phyloP scores from a whole-genome alignment of 2,797 vertebrate genomes.

The Champsocephalus esox region DNA sequence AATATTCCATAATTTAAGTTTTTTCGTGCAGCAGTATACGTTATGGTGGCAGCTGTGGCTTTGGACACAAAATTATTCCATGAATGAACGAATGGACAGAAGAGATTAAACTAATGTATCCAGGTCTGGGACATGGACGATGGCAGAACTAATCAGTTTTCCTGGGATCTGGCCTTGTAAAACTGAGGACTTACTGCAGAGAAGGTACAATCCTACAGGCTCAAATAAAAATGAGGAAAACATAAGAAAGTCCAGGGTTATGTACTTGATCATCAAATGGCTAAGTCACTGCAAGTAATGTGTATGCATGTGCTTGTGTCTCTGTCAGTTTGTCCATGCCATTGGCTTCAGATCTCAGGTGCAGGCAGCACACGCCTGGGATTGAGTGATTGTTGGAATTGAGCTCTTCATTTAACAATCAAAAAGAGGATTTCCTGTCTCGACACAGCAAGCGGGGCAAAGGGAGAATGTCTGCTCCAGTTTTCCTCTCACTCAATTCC shows the following conservation, averaged over 20 bases:
- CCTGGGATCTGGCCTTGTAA: constrained; percentile 44
- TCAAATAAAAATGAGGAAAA: constrained; percentile 37
- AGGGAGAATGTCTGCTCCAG: constrained; percentile 64
- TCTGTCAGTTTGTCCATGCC: constrained; percentile 34
- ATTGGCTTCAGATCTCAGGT: constrained; percentile 42
- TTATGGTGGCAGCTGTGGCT: constrained; percentile 46
- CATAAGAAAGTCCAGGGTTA: constrained; percentile 9
- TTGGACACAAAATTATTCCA: constrained; percentile 59
- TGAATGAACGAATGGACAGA: constrained; percentile 38
- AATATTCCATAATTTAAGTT: neutral
- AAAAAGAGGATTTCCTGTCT: constrained; percentile 87
- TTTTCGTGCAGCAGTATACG: constrained; percentile 31
- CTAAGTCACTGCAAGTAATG: constrained; percentile 4
- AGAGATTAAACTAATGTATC: constrained; percentile 45
- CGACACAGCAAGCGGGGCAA: constrained; percentile 53
- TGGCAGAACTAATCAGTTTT: constrained; percentile 51
- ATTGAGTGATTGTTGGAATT: constrained; percentile 62
- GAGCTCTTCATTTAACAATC: constrained; percentile 73
- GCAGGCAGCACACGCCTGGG: constrained; percentile 40
- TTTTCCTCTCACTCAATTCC: constrained; percentile 66
- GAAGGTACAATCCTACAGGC: constrained; percentile 43
- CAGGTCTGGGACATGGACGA: constrained; percentile 46
- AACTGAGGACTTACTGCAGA: constrained; percentile 31
- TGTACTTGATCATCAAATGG: constrained; percentile 31
- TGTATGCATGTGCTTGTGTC: constrained; percentile 12